Base-by-base conservation (phyloP, 92 coral and sea anemone genomes). In the Montipora capitata region DNA sequence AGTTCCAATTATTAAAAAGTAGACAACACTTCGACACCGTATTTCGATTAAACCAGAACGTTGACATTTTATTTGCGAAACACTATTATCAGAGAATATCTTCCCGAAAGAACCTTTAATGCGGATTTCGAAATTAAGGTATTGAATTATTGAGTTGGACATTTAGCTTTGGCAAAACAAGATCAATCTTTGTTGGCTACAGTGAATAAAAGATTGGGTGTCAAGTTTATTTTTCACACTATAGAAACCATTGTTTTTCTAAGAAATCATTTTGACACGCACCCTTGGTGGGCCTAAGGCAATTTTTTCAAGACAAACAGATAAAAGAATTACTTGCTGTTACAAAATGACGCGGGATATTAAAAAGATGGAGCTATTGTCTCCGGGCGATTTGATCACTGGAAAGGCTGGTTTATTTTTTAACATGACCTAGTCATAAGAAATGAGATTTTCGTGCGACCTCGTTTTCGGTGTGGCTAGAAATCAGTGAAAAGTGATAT, bases 301-400 rank as follows among this genome's bases (percentile, higher is more conserved):
- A 81, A 81, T 81, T 81, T 48, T 7, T 16, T 12, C 6, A 14
- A 40, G 39, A 83, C 87, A 83, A 83, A 83, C 45, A 58, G 43
- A 58, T 5, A 83, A 72, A 72, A 58, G 69, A 42, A 12, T 72
- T 83, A 72, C 72, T 72, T 83, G 72, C 18, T 40, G 59, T 44
- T 40, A 3, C 42, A 16, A 38, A 57, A 71, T 69, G 10, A 39
- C 79, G 10, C 35, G 6, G 79, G 79, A 58, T 72, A 57, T 72
- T 83, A 57, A 83, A 82, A 10, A 39, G 4, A 39, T 68, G 52
- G 64, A 10, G 14, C 72, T 58, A 13, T 69, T 72, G 48, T 57
- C 15, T 54, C 44, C 8, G 5, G 7, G 67, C 0, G 35, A 40
- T 17, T 40, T 41, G 3, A 15, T 3, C 14, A 18, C 18, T 4